Percentiles rank a stretch among this genome's conserved stretches.
Evolutionary conservation across 2,113 vertebrate species (phyloP).

Genomic region (Calypte anna): DNA sequence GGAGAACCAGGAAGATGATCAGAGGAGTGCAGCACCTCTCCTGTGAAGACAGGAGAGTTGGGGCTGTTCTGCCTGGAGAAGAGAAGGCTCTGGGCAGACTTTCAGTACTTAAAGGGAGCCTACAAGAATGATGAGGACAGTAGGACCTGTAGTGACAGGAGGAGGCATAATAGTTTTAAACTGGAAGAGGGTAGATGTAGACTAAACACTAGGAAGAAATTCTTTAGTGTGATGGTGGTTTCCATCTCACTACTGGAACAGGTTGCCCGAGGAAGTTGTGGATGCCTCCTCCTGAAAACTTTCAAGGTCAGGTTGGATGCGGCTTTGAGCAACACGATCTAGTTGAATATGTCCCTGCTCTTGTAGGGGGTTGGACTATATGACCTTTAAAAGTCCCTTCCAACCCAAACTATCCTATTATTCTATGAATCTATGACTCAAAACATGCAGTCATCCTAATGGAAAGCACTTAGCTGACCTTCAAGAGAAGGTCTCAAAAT

Average conservation of each 20-base stretch:
- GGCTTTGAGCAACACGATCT: background rate
- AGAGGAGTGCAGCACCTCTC: background rate
- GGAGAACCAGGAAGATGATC: background rate
- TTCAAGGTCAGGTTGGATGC: background rate
- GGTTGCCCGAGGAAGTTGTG: background rate
- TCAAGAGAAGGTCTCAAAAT: background rate
- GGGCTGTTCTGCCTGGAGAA: background rate
- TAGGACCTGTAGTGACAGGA: accelerated
- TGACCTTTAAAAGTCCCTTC: background rate
- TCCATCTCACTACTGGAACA: background rate
- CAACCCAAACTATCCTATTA: background rate
- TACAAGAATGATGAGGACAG: background rate
- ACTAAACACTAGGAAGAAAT: background rate
- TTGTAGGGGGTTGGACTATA: too few relatives aligned
- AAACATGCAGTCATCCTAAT: background rate
- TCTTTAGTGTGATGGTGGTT: background rate
- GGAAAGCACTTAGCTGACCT: background rate
- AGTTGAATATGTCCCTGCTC: background rate
- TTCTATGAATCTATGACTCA: background rate
- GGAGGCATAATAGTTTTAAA: background rate
- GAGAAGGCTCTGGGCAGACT: background rate
- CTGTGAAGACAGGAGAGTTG: background rate
- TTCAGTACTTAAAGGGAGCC: background rate
- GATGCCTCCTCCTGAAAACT: background rate
- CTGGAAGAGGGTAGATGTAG: background rate